A percentile compares a stretch with the other conserved stretches of the same genome.
These are phyloP conservation scores for Oligia fasciuncula DNA, from an alignment of 2,888 invertebrate genomes.

Conservation along the genomic window DNA sequence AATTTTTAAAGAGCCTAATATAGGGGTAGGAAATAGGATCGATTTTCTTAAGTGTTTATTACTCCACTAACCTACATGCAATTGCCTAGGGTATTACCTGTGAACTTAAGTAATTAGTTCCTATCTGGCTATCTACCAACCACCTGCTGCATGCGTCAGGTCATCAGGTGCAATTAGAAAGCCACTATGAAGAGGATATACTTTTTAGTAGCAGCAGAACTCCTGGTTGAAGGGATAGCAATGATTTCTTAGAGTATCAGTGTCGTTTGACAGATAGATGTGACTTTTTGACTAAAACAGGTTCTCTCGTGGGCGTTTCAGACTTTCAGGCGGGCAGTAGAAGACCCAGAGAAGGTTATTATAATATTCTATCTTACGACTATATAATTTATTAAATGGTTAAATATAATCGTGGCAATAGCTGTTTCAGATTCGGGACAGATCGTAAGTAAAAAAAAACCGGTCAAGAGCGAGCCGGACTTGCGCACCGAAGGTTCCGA, in stretches of 20 bases:
- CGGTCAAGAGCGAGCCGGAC: no score
- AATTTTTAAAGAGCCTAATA: conserved; percentile 45
- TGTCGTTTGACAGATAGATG: not conserved
- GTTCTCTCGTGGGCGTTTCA: no score
- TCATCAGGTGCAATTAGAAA: conserved; percentile 1
- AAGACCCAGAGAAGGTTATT: no score
- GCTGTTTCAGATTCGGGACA: no score
- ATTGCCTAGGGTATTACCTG: not conserved
- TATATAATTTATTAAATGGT: no score
- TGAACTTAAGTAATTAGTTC: conserved; percentile 32
- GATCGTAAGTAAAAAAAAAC: no score
- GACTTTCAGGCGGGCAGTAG: no score
- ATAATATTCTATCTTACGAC: no score
- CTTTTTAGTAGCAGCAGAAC: not conserved
- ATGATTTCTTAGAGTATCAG: no score
- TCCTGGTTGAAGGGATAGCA: not conserved
- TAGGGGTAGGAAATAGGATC: conserved; percentile 11
- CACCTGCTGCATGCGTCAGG: conserved; percentile 12
- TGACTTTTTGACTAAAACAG: not conserved
- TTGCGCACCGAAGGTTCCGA: no score
- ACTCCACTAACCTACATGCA: conserved; percentile 7
- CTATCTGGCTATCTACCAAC: conserved; percentile 12
- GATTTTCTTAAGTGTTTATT: conserved; percentile 33
- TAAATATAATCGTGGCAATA: no score
- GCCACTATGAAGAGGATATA: not conserved